Conservation (phyloP, 2,113 vertebrate species). For the Daphoenositta chrysoptera region DNA sequence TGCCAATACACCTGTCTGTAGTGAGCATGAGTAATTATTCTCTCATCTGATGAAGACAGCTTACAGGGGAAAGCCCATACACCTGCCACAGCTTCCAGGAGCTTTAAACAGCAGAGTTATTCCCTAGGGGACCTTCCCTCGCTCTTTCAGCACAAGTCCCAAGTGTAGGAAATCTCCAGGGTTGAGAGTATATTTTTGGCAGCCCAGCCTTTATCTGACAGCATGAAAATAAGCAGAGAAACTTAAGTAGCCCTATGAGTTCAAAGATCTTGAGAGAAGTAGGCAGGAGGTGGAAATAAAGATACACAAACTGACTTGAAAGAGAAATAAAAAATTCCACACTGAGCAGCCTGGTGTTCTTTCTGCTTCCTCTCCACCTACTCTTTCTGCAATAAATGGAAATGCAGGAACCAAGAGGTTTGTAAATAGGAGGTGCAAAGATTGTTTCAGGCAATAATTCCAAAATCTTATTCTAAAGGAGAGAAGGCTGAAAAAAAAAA, state of each 20-base stretch:
- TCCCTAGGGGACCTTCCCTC: not conserved
- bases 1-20: not conserved
- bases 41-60: not conserved
- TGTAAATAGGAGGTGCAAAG: not conserved
- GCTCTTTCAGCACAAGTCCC: not conserved
- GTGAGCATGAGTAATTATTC: not conserved
- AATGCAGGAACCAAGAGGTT: not conserved
- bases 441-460: not conserved
- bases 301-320: slow-evolving; percentile 22
- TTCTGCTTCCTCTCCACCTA: not conserved
- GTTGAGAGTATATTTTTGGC: not conserved
- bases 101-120: not conserved
- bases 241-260: not conserved
- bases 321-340: not conserved
- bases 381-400: not conserved
- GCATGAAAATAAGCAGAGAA: slow-evolving; percentile 28
- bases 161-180: not conserved
- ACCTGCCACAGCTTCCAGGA: not conserved
- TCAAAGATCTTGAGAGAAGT: slow-evolving; percentile 17
- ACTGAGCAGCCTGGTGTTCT: not conserved
- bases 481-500: not conserved
- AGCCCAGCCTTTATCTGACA: not conserved
- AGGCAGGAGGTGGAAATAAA: slow-evolving; percentile 19
- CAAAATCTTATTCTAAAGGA: not conserved
- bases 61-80: not conserved